A percentile compares a stretch with the other conserved stretches of the same genome.
phyloP scores from a whole-genome alignment of 2,113 vertebrate species.

The Cichladusa arquata region DNA sequence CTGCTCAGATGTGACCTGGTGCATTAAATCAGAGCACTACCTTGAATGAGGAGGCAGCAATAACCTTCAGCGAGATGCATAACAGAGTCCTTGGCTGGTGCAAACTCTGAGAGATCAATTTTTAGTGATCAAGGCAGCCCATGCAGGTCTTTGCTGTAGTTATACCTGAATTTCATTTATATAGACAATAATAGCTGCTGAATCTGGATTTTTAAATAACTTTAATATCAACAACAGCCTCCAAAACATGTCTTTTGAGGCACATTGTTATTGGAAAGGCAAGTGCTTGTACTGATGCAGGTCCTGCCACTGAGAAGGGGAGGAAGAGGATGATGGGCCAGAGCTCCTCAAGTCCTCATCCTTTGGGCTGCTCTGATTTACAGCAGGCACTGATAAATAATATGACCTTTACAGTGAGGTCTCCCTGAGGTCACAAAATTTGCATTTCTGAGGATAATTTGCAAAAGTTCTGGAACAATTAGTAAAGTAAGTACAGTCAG shows the following conservation, averaged over 20 bases:
- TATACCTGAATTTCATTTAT: background rate
- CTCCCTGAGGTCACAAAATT: background rate
- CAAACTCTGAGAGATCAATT: background rate
- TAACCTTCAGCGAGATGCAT: background rate
- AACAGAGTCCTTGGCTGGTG: background rate
- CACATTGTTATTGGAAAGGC: background rate
- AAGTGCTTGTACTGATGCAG: background rate
- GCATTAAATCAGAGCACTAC: background rate
- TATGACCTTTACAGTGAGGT: conserved; percentile 61
- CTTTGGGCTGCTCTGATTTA: background rate
- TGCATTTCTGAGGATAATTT: conserved; percentile 59
- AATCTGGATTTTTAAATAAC: background rate
- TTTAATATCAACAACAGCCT: background rate
- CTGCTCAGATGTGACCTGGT: background rate
- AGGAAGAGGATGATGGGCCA: background rate
- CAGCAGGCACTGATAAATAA: background rate
- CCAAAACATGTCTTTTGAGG: background rate
- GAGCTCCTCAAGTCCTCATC: background rate
- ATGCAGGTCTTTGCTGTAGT: background rate
- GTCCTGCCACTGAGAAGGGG: background rate
- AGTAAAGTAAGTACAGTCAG: conserved; percentile 62
- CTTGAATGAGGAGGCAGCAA: background rate
- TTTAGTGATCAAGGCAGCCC: background rate
- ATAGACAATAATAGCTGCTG: background rate
- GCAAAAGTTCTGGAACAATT: conserved; percentile 67